Evolutionary conservation across 2,888 invertebrate species (phyloP).

Genomic region (Temnothorax ravouxi): DNA sequence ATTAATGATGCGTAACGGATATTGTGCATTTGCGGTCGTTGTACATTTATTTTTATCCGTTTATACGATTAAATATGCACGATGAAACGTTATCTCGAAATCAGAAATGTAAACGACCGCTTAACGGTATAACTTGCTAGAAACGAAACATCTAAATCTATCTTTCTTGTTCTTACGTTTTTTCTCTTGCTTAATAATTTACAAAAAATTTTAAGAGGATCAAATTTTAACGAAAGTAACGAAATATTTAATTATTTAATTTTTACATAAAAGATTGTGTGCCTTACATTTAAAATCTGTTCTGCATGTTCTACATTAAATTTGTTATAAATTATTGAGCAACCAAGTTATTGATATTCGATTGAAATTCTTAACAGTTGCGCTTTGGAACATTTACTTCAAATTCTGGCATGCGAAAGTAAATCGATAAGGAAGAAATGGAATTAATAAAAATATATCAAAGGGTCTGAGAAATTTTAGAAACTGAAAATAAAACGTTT

Average conservation of each 20-base stretch:
- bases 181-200: background rate
- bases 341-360: constrained; percentile 6
- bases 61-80: constrained; percentile 44
- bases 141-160: background rate
- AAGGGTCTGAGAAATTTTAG: background rate
- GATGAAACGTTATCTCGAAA: constrained; percentile 34
- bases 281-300: background rate
- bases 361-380: constrained; percentile 23
- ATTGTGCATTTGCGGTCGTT: constrained; percentile 33
- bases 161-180: background rate
- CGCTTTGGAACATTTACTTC: background rate
- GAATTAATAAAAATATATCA: constrained; percentile 20
- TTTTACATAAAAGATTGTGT: background rate
- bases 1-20: constrained; percentile 48
- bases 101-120: background rate
- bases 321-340: background rate
- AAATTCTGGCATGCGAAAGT: background rate
- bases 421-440: background rate
- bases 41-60: constrained; percentile 38
- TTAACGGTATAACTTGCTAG: background rate
- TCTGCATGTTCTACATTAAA: background rate
- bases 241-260: background rate
- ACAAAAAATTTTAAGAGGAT: background rate
- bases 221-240: background rate
- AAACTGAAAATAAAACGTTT: background rate